Percentiles rank a stretch among this genome's conserved stretches.
Evolutionary conservation across 2,797 vertebrate species (phyloP).

Genomic region (Gymnothorax javanicus): DNA sequence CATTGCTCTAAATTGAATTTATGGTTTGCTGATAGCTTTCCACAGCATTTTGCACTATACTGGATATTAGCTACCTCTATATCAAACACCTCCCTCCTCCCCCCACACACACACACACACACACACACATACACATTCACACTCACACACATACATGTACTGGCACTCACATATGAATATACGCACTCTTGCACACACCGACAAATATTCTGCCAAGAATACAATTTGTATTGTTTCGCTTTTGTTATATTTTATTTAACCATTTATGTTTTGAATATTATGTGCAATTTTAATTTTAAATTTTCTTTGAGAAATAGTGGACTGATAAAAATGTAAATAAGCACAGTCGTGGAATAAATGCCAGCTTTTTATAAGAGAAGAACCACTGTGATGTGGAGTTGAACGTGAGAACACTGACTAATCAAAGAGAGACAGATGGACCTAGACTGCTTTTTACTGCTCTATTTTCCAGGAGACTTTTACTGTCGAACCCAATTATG

Average conservation of each 20-base stretch:
- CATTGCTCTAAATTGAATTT: constrained; percentile 60
- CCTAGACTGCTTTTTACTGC: neutral
- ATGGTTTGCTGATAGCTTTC: constrained; percentile 49
- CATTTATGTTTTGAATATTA: neutral
- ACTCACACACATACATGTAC: neutral
- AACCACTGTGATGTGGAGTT: neutral
- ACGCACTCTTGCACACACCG: no score
- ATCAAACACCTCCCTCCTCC: neutral
- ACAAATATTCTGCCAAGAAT: neutral
- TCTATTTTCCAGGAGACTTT: constrained; percentile 45
- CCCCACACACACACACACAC: neutral
- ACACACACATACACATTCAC: neutral
- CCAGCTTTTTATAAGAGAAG: neutral
- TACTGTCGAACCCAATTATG: constrained; percentile 69
- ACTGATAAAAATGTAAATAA: neutral
- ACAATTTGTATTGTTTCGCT: neutral
- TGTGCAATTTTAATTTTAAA: neutral
- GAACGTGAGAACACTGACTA: neutral
- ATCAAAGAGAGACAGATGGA: neutral
- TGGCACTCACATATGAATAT: no score
- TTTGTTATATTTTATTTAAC: neutral
- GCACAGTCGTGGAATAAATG: neutral
- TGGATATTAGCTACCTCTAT: constrained; percentile 43
- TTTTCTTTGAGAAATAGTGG: neutral
- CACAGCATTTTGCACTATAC: constrained; percentile 44